Percentiles rank a stretch among this genome's conserved stretches.
Evolutionary conservation across 2,113 vertebrate species (phyloP).

Genomic region (Cynopterus brachyotis): DNA sequence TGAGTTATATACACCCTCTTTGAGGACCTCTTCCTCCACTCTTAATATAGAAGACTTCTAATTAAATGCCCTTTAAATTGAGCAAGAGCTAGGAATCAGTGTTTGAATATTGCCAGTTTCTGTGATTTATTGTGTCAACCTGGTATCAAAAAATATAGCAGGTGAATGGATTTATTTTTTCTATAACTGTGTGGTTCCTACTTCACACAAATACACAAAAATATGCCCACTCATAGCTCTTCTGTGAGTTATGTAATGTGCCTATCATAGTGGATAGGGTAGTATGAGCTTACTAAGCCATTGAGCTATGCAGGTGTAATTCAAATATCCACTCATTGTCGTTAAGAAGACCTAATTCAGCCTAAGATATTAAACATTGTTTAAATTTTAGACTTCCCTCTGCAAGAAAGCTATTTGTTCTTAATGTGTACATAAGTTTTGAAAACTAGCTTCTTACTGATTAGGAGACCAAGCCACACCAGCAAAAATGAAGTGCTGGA

Average conservation of each 20-base stretch:
- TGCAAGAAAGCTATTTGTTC: not conserved
- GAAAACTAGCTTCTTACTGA: not conserved
- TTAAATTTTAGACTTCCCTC: not conserved
- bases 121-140: not conserved
- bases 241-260: not conserved
- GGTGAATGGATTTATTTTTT: constrained; percentile 18
- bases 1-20: not conserved
- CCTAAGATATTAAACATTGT: not conserved
- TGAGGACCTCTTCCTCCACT: not conserved
- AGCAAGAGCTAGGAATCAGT: not conserved
- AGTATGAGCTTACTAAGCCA: not conserved
- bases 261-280: not conserved
- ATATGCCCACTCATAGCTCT: not conserved
- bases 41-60: constrained; percentile 25
- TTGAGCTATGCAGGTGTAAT: not conserved
- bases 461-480: not conserved
- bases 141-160: not conserved
- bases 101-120: not conserved
- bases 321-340: not conserved
- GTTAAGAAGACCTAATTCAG: not conserved
- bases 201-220: not conserved
- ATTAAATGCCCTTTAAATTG: constrained; percentile 27
- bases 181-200: constrained; percentile 1
- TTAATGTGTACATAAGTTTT: not conserved
- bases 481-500: not conserved